Evolutionary conservation across 1,140 invertebrate genomes (phyloP).

Genomic region (Pectinophora gossypiella): DNA sequence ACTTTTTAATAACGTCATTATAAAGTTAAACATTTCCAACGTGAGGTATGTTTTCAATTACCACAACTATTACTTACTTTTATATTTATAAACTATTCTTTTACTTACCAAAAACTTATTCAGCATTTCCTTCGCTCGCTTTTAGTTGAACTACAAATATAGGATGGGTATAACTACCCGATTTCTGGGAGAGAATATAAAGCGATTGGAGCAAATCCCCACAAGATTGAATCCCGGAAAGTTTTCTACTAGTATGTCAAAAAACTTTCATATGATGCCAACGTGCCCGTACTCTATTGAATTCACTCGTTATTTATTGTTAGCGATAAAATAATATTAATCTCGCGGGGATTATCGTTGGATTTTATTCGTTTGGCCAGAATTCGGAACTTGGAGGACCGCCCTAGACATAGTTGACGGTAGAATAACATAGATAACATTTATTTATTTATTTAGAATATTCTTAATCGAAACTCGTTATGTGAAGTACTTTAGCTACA

Average conservation of each 20-base stretch:
- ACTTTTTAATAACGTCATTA: too few species aligned
- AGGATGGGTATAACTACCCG: too few species aligned
- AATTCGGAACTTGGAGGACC: constrained; percentile 53
- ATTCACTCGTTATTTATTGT: constrained; percentile 71
- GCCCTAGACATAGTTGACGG: constrained; percentile 44
- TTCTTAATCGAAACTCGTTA: neutral
- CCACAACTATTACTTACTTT: too few species aligned
- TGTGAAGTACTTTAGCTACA: neutral
- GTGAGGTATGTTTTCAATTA: too few species aligned
- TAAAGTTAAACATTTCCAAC: too few species aligned
- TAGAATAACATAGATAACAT: constrained; percentile 43
- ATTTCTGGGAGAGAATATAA: constrained; percentile 1
- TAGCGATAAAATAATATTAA: constrained; percentile 74
- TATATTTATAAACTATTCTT: too few species aligned
- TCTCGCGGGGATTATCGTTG: constrained; percentile 61
- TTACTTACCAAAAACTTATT: too few species aligned
- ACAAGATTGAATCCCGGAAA: constrained; percentile 1
- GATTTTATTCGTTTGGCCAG: constrained; percentile 61
- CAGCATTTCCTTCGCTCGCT: too few species aligned
- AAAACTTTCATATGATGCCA: neutral
- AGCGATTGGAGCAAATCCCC: neutral
- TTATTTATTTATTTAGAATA: too few species aligned
- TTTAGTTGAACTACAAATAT: too few species aligned
- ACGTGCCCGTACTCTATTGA: constrained; percentile 46
- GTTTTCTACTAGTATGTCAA: neutral